Evolutionary conservation across 1,140 invertebrate genomes (phyloP), one percentile per base, ranked within the genome.

Genomic region (Paraescarpia echinospica): DNA sequence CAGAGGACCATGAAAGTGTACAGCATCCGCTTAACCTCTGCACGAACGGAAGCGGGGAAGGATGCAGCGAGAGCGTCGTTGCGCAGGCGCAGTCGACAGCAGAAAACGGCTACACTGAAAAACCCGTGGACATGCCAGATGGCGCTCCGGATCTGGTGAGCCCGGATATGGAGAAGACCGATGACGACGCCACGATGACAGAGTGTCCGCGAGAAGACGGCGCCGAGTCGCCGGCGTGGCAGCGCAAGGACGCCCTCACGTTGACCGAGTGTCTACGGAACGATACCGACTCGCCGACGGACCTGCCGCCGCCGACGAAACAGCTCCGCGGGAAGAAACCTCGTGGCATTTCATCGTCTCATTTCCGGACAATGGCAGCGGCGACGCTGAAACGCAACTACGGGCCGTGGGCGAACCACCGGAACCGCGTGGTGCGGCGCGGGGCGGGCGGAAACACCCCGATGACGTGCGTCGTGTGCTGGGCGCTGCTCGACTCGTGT

Each of bases 401-500:
- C 34, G 91, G 91, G 9, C 91, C 33, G 33, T 91, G 51, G 51
- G 91, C 33, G n/a, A 48, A 33, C 33, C 91, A 33, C 14, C 91
- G 33, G 34, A 33, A 9, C 41, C 91, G 91, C 2, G 59, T 77
- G 2, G 59, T 77, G 18, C 59, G 59, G 2, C 12, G 59, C 18
- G 12, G 12, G 2, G 2, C 59, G 27, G 59, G 59, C 4, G 59
- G 59, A 18, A 77, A 77, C 59, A 77, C 59, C 2, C 59, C 59
- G 18, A 77, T 51, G 41, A 89, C 48, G 88, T 95, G 95, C 91
- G 92, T 91, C 90, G 92, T 94, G 14, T 95, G 95, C 93, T 92
- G 94, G 6, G 93, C 94, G 41, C 34, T 93, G 6, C 94, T 94
- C 92, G 59, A 92, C 34, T 94, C 93, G 48, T 93, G 94, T 77